Evolutionary conservation across 2,113 vertebrate species (phyloP), one percentile per base, ranked within the genome.

Genomic region (Oncorhynchus mykiss): DNA sequence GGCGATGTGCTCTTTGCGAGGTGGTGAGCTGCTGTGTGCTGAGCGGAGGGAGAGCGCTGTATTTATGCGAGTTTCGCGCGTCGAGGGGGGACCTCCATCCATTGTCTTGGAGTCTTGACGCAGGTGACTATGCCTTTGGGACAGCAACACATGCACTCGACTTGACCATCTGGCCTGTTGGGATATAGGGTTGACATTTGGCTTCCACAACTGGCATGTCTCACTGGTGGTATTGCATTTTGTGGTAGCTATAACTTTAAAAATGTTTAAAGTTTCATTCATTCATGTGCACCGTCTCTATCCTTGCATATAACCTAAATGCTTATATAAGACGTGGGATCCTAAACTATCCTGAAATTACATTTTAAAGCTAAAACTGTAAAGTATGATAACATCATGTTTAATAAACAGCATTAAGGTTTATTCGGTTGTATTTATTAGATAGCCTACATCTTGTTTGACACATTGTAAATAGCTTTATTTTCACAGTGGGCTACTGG

Each of bases 21-120:
- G 62, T 49, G 39, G 39, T 80, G 79, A 82, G 82, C 75, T 74
- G 69, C n/a, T 80, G 74, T 82, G 90, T 77, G 82, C 29, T 2
- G 62, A 22, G 0, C 72, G 78, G 27, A 18, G 8, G 16, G 27
- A 68, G 0, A 72, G 54, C 70, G 72, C 72, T 60, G 79, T 88
- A 91, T 93, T 93, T 94, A 94, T 92, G 72, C 59, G 54, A 20
- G 14, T 24, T 31, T 70, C 11, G 78, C 65, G 93, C 88, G 91
- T 85, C 82, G 39, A 74, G 72, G 79, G 81, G 83, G 79, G 80
- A 67, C 80, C 82, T 73, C 76, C 81, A 73, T 84, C 87, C 78
- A 84, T 77, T 80, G 72, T 49, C 77, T 31, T 18, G 16, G 25
- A 67, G 66, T 69, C 51, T 51, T 80, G 86, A 87, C 78, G 62